phyloP scores from a whole-genome alignment of 2,888 invertebrate genomes.

The Elegia similella region DNA sequence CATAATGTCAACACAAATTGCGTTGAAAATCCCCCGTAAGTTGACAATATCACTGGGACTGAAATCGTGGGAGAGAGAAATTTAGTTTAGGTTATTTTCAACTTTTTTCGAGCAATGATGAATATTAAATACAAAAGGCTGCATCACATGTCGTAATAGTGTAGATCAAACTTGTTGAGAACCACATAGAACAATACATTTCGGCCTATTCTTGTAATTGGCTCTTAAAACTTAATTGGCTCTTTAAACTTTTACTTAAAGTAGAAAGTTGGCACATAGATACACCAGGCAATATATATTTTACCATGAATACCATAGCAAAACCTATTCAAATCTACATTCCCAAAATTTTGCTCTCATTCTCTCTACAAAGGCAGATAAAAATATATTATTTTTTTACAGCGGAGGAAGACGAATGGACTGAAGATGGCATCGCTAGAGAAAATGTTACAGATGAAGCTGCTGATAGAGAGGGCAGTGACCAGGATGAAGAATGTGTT shows the following conservation, averaged over 20 bases:
- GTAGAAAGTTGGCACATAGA: too few species aligned
- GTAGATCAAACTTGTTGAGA: too few species aligned
- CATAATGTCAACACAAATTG: constrained; percentile 40
- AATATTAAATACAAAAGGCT: too few species aligned
- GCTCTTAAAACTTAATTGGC: too few species aligned
- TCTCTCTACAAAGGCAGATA: not conserved
- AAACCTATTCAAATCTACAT: too few species aligned
- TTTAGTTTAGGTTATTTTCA: not conserved
- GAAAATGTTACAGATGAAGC: constrained; percentile 36
- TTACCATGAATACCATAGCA: too few species aligned
- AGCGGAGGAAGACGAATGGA: constrained; percentile 76
- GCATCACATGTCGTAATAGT: too few species aligned
- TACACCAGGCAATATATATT: too few species aligned
- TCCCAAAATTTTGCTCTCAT: too few species aligned
- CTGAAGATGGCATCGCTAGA: constrained; percentile 41
- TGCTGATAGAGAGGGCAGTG: constrained; percentile 35
- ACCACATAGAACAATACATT: too few species aligned
- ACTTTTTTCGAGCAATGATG: not conserved
- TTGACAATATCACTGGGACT: constrained; percentile 36
- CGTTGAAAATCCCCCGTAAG: constrained; percentile 45
- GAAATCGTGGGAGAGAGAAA: constrained; percentile 20
- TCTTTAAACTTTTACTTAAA: too few species aligned
- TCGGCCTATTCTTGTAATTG: too few species aligned
- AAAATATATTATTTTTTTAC: constrained; percentile 29
- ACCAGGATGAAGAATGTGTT: constrained; percentile 36